These are phyloP conservation scores for Nipponacmea schrenckii DNA, from an alignment of 2,888 invertebrate genomes.

Conservation along the genomic window DNA sequence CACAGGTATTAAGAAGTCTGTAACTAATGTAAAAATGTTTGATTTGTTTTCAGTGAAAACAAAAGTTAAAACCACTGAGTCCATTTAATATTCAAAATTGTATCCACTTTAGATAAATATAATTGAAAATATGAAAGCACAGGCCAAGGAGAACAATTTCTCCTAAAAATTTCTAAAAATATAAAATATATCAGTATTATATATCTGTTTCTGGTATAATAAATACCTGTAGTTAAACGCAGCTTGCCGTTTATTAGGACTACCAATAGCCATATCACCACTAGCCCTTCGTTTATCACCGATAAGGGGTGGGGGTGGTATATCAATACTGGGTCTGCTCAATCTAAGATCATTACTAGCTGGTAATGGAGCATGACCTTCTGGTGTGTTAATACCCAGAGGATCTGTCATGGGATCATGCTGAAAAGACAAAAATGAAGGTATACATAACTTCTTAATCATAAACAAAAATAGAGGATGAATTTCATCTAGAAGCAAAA, in stretches of 20 bases:
- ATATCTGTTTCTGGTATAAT: slow-evolving; percentile 28
- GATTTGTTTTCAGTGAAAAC: too few relatives aligned
- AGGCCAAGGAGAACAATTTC: too few relatives aligned
- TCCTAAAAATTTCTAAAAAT: background rate
- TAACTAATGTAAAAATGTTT: too few relatives aligned
- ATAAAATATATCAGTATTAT: background rate
- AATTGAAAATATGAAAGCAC: too few relatives aligned
- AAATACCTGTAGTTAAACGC: slow-evolving; percentile 78
- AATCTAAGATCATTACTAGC: slow-evolving; percentile 43
- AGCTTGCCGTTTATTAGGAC: slow-evolving; percentile 78
- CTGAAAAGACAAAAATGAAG: slow-evolving; percentile 56
- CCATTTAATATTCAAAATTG: too few relatives aligned
- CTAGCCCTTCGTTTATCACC: slow-evolving; percentile 81
- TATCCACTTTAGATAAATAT: too few relatives aligned
- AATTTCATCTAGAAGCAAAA: too few relatives aligned
- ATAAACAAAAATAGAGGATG: too few relatives aligned
- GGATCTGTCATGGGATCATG: slow-evolving; percentile 94
- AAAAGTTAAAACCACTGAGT: too few relatives aligned
- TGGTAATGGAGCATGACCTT: slow-evolving; percentile 40
- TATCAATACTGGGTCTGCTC: slow-evolving; percentile 54
- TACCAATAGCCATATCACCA: slow-evolving; percentile 76
- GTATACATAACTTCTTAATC: background rate
- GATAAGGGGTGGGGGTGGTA: slow-evolving; percentile 46
- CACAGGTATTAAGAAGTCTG: too few relatives aligned
- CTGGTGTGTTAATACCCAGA: slow-evolving; percentile 75